These are phyloP conservation scores for Cirrhinus molitorella DNA, from an alignment of 2,797 vertebrate genomes.

Conservation along the genomic window DNA sequence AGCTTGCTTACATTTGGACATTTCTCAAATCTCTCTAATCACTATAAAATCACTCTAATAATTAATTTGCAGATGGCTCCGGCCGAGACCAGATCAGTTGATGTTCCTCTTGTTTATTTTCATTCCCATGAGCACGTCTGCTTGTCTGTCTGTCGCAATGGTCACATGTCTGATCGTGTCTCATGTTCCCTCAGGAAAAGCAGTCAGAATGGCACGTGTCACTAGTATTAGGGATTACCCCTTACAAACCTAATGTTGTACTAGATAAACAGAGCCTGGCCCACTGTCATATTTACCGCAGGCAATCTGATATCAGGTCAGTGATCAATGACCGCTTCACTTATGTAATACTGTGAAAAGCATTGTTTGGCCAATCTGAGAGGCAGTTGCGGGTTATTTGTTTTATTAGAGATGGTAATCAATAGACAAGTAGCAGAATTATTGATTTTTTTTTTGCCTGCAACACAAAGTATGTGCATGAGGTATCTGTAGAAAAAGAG, in stretches of 20 bases:
- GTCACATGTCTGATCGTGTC: constrained; percentile 64
- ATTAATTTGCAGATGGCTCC: constrained; percentile 14
- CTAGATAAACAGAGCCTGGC: constrained; percentile 30
- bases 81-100: constrained; percentile 16
- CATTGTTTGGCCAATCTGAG: constrained; percentile 18
- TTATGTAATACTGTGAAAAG: constrained; percentile 22
- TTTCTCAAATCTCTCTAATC: constrained; percentile 29
- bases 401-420: constrained; percentile 53
- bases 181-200: constrained; percentile 64
- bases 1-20: background rate
- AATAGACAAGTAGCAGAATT: constrained; percentile 29
- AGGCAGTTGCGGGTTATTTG: constrained; percentile 49
- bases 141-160: constrained; percentile 62
- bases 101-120: constrained; percentile 31
- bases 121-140: constrained; percentile 6
- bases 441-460: constrained; percentile 51
- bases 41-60: constrained; percentile 20
- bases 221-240: constrained; percentile 42
- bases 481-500: background rate
- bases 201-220: constrained; percentile 52
- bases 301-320: constrained; percentile 34
- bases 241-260: constrained; percentile 23
- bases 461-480: constrained; percentile 2
- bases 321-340: constrained; percentile 16
- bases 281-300: constrained; percentile 30